Conservation (phyloP, 2,797 vertebrate genomes). For the Threskiornis aethiopicus region DNA sequence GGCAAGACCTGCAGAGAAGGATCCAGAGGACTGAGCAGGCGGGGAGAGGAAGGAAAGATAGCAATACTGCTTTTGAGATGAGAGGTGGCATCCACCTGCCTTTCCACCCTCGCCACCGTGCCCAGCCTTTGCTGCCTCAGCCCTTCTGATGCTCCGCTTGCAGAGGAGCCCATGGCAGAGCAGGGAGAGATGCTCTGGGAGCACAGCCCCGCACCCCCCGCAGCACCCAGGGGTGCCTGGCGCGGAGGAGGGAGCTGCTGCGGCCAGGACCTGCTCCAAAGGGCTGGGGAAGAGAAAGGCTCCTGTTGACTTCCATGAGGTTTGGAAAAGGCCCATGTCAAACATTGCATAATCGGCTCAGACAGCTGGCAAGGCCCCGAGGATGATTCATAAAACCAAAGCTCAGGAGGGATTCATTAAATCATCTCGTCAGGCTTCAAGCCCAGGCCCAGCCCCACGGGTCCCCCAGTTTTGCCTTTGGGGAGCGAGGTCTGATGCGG, state of each 20-base stretch:
- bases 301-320: slow-evolving; percentile 38
- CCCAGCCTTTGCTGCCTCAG: background rate
- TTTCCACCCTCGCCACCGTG: fast-evolving
- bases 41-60: background rate
- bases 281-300: slow-evolving; percentile 20
- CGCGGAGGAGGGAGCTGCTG: background rate
- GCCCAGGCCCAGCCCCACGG: background rate
- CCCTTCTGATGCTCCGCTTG: background rate
- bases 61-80: background rate
- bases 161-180: background rate
- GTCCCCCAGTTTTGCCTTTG: background rate
- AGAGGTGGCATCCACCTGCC: background rate
- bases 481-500: background rate
- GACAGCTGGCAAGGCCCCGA: slow-evolving; percentile 45
- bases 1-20: background rate
- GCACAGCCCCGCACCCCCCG: background rate
- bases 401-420: slow-evolving; percentile 27
- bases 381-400: slow-evolving; percentile 19
- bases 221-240: background rate
- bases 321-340: slow-evolving; percentile 54
- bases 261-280: background rate
- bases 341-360: slow-evolving; percentile 52
- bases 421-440: background rate
- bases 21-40: background rate
- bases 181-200: background rate